These are phyloP conservation scores for Leucania comma DNA, from an alignment of 2,888 invertebrate genomes.

Conservation along the genomic window DNA sequence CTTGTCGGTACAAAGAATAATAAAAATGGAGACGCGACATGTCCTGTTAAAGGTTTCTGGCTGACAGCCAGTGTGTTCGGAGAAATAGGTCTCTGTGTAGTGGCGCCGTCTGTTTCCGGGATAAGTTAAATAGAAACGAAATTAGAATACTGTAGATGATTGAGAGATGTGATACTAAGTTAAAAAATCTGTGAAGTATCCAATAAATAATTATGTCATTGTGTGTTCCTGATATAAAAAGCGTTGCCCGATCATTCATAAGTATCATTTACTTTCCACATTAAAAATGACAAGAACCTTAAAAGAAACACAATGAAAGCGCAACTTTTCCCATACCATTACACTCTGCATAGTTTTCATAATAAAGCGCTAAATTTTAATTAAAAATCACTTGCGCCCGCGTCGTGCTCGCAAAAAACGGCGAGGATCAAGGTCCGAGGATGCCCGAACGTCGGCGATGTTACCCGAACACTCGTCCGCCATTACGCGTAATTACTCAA, in stretches of 20 bases:
- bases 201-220: not conserved
- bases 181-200: not conserved
- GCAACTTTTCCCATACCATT: slow-evolving; percentile 52
- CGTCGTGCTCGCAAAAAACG: slow-evolving; percentile 77
- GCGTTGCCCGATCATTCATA: not conserved
- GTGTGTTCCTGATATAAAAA: not conserved
- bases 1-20: slow-evolving; percentile 8
- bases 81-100: slow-evolving; percentile 12
- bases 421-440: slow-evolving; percentile 71
- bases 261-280: slow-evolving; percentile 20
- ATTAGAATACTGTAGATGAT: slow-evolving; percentile 17
- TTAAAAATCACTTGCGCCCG: slow-evolving; percentile 81
- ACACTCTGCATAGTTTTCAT: slow-evolving; percentile 80
- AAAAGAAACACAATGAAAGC: slow-evolving; percentile 31
- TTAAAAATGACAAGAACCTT: slow-evolving; percentile 15
- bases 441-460: slow-evolving; percentile 77
- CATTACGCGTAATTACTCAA: slow-evolving; percentile 84
- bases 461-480: slow-evolving; percentile 70
- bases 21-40: slow-evolving; percentile 15
- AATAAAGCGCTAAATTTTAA: slow-evolving; percentile 87
- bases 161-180: not conserved
- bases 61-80: slow-evolving; percentile 27
- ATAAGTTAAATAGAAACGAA: slow-evolving; percentile 19
- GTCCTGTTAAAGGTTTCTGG: slow-evolving; percentile 28
- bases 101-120: slow-evolving; percentile 23